phyloP scores from a whole-genome alignment of 2,797 vertebrate genomes.

The Amazonetta brasiliensis region DNA sequence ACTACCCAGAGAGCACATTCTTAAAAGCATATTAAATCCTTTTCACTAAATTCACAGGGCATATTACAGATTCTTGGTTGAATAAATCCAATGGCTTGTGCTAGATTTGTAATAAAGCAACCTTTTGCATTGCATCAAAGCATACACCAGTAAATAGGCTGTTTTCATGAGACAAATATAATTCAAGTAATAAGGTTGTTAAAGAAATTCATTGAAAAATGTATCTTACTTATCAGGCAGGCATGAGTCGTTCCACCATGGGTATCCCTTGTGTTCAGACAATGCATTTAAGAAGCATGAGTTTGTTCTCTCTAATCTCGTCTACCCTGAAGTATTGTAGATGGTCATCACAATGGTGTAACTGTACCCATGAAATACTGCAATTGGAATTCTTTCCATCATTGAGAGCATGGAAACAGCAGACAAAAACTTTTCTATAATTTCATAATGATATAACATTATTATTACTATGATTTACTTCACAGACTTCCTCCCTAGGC shows the following conservation, averaged over 20 bases:
- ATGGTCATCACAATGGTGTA: background rate
- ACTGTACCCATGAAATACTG: fast-evolving
- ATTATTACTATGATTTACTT: too few relatives aligned
- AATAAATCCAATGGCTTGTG: background rate
- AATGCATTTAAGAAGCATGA: background rate
- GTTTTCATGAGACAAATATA: background rate
- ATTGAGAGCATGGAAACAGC: background rate
- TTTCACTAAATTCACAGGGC: background rate
- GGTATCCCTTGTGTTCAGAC: background rate
- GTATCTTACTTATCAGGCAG: background rate
- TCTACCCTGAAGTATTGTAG: background rate
- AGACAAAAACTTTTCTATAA: background rate
- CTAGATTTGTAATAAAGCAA: background rate
- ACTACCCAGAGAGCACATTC: background rate
- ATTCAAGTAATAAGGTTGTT: background rate
- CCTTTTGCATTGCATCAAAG: background rate
- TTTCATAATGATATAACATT: background rate
- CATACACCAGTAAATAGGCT: background rate
- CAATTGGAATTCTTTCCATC: background rate
- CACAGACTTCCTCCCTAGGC: background rate
- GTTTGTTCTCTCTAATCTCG: background rate
- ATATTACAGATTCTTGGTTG: background rate
- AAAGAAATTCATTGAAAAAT: background rate
- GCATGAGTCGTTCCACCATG: fast-evolving
- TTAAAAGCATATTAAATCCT: background rate